Evolutionary conservation across 2,888 invertebrate species (phyloP).

Genomic region (Diloba caeruleocephala): DNA sequence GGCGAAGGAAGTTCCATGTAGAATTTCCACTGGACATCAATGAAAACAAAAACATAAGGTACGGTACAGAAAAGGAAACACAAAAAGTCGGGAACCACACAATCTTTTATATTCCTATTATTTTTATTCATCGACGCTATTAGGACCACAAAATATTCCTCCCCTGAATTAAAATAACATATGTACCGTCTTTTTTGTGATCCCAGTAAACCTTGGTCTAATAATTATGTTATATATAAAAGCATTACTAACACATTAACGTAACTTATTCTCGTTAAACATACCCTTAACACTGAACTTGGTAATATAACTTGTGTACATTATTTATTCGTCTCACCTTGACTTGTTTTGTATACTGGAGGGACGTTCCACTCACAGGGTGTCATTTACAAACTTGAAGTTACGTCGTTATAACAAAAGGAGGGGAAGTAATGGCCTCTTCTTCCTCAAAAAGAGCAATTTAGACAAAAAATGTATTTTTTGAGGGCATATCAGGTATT

Average conservation of each 20-base stretch:
- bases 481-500: constrained; percentile 10
- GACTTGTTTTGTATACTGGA: constrained; percentile 20
- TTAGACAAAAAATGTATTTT: constrained; percentile 50
- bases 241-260: constrained; percentile 4
- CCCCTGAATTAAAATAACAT: no score
- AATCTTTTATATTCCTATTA: no score
- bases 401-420: constrained; percentile 55
- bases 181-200: no score
- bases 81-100: no score
- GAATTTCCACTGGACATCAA: no score
- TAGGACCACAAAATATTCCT: no score
- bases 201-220: no score
- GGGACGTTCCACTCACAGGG: constrained; percentile 18
- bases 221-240: no score
- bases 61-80: no score
- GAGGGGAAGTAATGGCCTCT: constrained; percentile 58
- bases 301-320: constrained; percentile 24
- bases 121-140: no score
- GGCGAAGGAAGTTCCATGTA: no score
- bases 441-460: constrained; percentile 59
- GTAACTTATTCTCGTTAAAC: constrained; percentile 29
- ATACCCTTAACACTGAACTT: constrained; percentile 32
- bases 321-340: constrained; percentile 43
- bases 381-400: constrained; percentile 47
- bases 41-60: no score